phyloP scores from a whole-genome alignment of 1,140 invertebrate genomes.

The Aricia agestis region DNA sequence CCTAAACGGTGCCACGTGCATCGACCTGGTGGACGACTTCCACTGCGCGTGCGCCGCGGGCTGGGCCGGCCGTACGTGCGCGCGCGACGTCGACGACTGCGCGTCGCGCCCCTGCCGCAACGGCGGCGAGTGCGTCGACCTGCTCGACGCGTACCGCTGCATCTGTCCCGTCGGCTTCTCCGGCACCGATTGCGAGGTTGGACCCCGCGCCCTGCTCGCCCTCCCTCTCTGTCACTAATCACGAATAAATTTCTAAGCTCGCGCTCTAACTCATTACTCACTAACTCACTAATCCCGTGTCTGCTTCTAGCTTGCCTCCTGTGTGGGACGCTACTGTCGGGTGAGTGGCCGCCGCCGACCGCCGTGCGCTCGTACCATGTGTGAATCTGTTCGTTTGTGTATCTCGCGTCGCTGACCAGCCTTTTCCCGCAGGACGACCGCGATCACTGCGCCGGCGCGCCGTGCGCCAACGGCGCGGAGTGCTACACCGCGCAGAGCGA shows the following conservation, averaged over 20 bases:
- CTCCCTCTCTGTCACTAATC: conserved; percentile 11
- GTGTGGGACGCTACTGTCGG: conserved; percentile 61
- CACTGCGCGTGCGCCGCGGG: conserved; percentile 88
- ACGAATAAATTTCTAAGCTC: conserved; percentile 18
- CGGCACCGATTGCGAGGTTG: conserved; percentile 86
- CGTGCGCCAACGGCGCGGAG: conserved; percentile 86
- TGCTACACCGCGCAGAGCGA: conserved; percentile 91
- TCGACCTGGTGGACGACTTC: conserved; percentile 89
- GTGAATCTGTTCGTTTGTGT: neutral
- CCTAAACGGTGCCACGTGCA: conserved; percentile 89
- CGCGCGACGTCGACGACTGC: conserved; percentile 84
- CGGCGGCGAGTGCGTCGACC: conserved; percentile 89
- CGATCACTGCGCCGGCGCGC: conserved; percentile 88
- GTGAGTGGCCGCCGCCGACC: conserved; percentile 40
- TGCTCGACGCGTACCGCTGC: conserved; percentile 87
- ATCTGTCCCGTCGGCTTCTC: conserved; percentile 90
- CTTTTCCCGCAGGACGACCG: conserved; percentile 81
- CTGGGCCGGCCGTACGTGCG: conserved; percentile 84
- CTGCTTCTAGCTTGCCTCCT: conserved; percentile 70
- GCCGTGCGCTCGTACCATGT: neutral
- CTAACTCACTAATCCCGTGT: conserved; percentile 58
- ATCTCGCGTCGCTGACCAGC: neutral
- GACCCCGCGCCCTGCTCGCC: neutral
- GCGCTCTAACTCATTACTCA: conserved; percentile 56
- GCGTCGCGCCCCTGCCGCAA: conserved; percentile 88